These are phyloP conservation scores for Gasterosteus nipponicus DNA, from an alignment of 2,113 vertebrate species.

Conservation along the genomic window DNA sequence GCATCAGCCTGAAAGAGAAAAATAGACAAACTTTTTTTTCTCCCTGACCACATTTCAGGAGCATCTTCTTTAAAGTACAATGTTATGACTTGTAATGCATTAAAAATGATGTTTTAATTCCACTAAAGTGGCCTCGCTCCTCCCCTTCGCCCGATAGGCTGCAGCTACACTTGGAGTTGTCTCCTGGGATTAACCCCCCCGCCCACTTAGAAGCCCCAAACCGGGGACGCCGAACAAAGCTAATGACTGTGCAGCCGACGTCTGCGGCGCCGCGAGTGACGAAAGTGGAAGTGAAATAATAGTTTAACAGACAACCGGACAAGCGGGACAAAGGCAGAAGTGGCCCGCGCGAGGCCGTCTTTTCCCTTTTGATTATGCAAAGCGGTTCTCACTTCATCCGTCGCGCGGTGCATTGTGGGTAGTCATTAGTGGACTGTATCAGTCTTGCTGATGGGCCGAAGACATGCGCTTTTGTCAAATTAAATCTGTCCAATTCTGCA, in stretches of 20 bases:
- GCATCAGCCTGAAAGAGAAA: neutral
- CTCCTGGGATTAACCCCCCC: constrained; percentile 56
- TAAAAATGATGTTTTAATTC: constrained; percentile 37
- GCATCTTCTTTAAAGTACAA: constrained; percentile 23
- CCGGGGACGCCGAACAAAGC: constrained; percentile 47
- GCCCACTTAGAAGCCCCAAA: constrained; percentile 40
- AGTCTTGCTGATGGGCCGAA: constrained; percentile 33
- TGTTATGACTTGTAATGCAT: constrained; percentile 9
- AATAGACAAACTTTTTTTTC: too few species aligned
- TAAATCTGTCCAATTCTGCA: constrained; percentile 32
- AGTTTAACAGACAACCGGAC: constrained; percentile 55
- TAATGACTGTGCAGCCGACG: constrained; percentile 43
- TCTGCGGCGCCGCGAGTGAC: constrained; percentile 38
- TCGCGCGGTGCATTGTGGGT: constrained; percentile 56
- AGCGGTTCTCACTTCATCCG: constrained; percentile 35
- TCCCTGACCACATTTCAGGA: constrained; percentile 4
- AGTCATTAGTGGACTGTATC: constrained; percentile 48
- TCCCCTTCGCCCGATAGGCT: constrained; percentile 23
- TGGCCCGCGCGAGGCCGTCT: constrained; percentile 35
- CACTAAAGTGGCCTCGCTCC: constrained; percentile 26
- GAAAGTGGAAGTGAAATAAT: constrained; percentile 56
- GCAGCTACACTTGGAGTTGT: constrained; percentile 33
- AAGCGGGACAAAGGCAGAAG: constrained; percentile 45
- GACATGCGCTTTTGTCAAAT: constrained; percentile 39
- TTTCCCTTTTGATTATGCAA: constrained; percentile 52